A percentile compares a stretch with the other conserved stretches of the same genome.
Conservation (phyloP, 2,888 invertebrate species). For the Nycteola revayana region DNA sequence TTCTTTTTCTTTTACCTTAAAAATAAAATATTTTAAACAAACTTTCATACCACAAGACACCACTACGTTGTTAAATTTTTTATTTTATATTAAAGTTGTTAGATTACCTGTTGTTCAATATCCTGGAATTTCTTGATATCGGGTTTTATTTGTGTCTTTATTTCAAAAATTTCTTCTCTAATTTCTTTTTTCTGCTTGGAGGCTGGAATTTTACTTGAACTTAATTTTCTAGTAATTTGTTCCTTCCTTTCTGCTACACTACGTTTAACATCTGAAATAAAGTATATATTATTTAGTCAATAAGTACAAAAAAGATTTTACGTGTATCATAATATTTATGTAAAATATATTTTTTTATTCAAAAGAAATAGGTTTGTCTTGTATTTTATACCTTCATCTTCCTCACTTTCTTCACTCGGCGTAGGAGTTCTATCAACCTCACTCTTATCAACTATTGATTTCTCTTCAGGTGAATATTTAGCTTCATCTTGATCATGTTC, state of each 20-base stretch:
- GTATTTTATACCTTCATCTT: slow-evolving; percentile 73
- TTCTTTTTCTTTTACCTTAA: slow-evolving; percentile 63
- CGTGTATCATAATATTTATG: too few species aligned
- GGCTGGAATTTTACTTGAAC: slow-evolving; percentile 86
- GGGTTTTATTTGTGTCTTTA: slow-evolving; percentile 85
- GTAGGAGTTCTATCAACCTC: slow-evolving; percentile 79
- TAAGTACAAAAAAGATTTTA: too few species aligned
- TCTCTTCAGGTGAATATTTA: slow-evolving; percentile 91
- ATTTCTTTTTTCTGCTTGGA: slow-evolving; percentile 89
- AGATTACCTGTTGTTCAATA: slow-evolving; percentile 69
- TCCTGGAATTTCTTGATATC: slow-evolving; percentile 78
- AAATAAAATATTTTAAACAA: slow-evolving; percentile 10
- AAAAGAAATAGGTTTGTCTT: too few species aligned
- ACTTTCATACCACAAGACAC: neutral
- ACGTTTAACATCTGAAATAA: slow-evolving; percentile 80
- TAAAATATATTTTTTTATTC: too few species aligned
- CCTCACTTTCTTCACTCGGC: slow-evolving; percentile 78
- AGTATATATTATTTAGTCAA: too few species aligned
- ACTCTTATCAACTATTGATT: slow-evolving; percentile 85
- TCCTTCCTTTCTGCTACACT: slow-evolving; percentile 89
- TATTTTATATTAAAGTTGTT: too few species aligned
- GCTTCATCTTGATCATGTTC: slow-evolving; percentile 84
- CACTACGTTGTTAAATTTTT: too few species aligned
- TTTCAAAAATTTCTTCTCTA: slow-evolving; percentile 87
- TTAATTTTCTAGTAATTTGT: slow-evolving; percentile 88